phyloP scores from a whole-genome alignment of 1,140 invertebrate species.

The Lepidotrigona ventralis region DNA sequence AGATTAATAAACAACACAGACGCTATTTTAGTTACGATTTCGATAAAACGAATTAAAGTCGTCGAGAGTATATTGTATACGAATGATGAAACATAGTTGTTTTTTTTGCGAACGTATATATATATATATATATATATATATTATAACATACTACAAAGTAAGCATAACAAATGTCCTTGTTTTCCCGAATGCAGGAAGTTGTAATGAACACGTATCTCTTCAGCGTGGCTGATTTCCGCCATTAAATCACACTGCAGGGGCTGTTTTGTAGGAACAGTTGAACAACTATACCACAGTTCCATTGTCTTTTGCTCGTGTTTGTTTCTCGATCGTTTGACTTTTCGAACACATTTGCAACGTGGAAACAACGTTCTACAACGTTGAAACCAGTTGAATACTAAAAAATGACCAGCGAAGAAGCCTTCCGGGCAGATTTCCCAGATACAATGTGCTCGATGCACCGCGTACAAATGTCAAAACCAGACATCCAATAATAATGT shows the following conservation, averaged over 20 bases:
- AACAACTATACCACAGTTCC: background rate
- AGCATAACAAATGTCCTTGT: no score
- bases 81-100: background rate
- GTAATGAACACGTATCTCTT: background rate
- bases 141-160: no score
- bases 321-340: background rate
- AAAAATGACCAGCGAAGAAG: background rate
- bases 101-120: background rate
- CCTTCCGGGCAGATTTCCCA: background rate
- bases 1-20: background rate
- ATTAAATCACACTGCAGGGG: background rate
- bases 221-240: background rate
- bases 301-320: background rate
- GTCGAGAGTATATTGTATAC: background rate
- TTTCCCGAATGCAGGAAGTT: no score
- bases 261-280: background rate
- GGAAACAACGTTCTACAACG: background rate
- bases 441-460: background rate
- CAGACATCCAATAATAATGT: slow-evolving; percentile 22
- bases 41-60: background rate
- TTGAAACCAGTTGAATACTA: background rate
- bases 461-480: slow-evolving; percentile 19
- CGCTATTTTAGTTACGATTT: background rate
- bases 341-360: background rate
- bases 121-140: no score